Percentiles rank a stretch among this genome's conserved stretches.
These are phyloP conservation scores for Peromyscus attwateri DNA, from an alignment of 2,797 vertebrate species.

Conservation along the genomic window DNA sequence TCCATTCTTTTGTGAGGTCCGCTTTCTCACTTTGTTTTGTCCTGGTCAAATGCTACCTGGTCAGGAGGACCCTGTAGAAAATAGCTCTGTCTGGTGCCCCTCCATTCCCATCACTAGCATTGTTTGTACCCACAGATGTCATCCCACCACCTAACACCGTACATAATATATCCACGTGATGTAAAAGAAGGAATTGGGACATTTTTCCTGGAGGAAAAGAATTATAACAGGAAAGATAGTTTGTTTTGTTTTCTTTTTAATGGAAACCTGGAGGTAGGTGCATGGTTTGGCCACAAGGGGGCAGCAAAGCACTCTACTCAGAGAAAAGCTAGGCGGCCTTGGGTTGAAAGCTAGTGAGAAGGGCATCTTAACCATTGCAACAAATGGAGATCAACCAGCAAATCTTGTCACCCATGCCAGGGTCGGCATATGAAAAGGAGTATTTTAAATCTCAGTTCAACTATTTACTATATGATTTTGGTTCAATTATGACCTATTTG, in stretches of 20 bases:
- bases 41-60: not conserved
- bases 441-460: slow-evolving; percentile 7
- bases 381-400: not conserved
- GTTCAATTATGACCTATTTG: not conserved
- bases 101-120: not conserved
- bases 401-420: not conserved
- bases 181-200: not conserved
- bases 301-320: slow-evolving; percentile 67
- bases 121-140: not conserved
- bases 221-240: not conserved
- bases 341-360: not conserved
- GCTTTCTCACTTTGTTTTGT: not conserved
- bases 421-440: not conserved
- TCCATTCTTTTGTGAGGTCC: not conserved
- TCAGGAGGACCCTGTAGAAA: not conserved
- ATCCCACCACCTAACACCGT: not conserved
- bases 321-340: not conserved
- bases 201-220: not conserved
- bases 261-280: not conserved
- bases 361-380: not conserved
- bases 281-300: slow-evolving; percentile 63
- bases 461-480: not conserved
- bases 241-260: not conserved
- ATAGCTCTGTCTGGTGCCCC: not conserved
- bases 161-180: not conserved